Percentiles rank a stretch among this genome's conserved stretches.
phyloP scores from a whole-genome alignment of 2,888 invertebrate species.

The Andricus curvator region DNA sequence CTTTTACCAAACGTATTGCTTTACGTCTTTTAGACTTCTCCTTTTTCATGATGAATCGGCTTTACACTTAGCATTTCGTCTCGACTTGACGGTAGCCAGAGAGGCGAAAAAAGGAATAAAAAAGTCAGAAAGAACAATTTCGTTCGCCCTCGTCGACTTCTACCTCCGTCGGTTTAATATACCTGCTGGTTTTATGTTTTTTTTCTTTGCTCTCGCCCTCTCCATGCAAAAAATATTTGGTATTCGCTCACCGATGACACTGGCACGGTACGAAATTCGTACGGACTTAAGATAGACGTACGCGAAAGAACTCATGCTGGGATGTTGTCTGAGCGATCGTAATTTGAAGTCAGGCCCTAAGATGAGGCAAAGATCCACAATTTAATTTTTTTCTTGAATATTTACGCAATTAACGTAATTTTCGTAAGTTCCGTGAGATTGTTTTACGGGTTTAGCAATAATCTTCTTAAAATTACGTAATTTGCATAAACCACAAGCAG shows the following conservation, averaged over 20 bases:
- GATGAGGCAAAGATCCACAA: too few species aligned
- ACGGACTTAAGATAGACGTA: slow-evolving; percentile 13
- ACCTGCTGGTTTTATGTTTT: background rate
- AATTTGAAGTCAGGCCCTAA: background rate
- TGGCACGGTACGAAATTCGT: slow-evolving; percentile 12
- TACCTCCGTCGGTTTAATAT: background rate
- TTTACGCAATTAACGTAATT: too few species aligned
- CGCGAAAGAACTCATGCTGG: slow-evolving; percentile 4
- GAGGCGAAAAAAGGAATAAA: background rate
- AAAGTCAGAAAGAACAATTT: slow-evolving; percentile 4
- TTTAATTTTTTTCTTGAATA: too few species aligned
- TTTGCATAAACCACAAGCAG: too few species aligned
- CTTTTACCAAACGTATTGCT: background rate
- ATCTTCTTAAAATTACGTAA: too few species aligned
- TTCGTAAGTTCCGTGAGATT: too few species aligned
- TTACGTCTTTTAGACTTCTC: background rate
- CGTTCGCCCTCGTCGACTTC: slow-evolving; percentile 6
- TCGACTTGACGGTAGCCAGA: background rate
- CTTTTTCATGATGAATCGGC: slow-evolving; percentile 1
- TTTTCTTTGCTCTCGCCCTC: slow-evolving; percentile 7
- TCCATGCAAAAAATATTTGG: slow-evolving; percentile 49
- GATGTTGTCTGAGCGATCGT: background rate
- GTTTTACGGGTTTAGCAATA: too few species aligned
- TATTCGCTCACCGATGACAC: slow-evolving; percentile 33
- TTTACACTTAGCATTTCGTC: background rate